Evolutionary conservation across 35 echinoderm and acorn worm species (phyloP).

Genomic region (Chiridota heheva): DNA sequence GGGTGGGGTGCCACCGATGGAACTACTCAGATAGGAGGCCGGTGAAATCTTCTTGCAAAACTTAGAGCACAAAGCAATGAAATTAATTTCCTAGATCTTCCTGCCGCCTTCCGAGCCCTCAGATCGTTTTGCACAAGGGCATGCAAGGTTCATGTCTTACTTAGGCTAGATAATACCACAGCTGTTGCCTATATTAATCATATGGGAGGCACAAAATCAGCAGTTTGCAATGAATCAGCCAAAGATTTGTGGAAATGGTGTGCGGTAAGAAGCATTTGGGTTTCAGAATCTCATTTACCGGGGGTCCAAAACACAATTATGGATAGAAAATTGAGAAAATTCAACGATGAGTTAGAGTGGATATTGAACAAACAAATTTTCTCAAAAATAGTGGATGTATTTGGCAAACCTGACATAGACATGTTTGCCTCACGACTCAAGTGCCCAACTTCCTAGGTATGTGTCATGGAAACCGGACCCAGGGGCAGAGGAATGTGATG

Average conservation of each 20-base stretch:
- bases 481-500: constrained; percentile 9
- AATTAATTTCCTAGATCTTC: constrained; percentile 37
- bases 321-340: background rate
- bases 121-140: background rate
- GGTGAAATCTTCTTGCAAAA: background rate
- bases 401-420: constrained; percentile 29
- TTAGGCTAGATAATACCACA: constrained; percentile 12
- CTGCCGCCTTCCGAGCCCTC: background rate
- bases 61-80: background rate
- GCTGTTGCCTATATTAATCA: constrained; percentile 39
- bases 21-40: background rate
- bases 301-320: background rate
- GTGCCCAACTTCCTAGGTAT: constrained; percentile 20
- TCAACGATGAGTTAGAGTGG: constrained; percentile 34
- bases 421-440: constrained; percentile 24
- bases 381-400: background rate
- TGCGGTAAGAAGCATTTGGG: constrained; percentile 3
- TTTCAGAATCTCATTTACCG: constrained; percentile 10
- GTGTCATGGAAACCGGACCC: constrained; percentile 24
- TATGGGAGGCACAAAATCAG: constrained; percentile 26
- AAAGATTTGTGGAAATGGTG: constrained; percentile 5
- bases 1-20: constrained; percentile 39
- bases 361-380: constrained; percentile 1
- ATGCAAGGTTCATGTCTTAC: background rate
- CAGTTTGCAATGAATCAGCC: constrained; percentile 12